phyloP scores from a whole-genome alignment of 2,797 vertebrate species.

The Fistularia commersonii region DNA sequence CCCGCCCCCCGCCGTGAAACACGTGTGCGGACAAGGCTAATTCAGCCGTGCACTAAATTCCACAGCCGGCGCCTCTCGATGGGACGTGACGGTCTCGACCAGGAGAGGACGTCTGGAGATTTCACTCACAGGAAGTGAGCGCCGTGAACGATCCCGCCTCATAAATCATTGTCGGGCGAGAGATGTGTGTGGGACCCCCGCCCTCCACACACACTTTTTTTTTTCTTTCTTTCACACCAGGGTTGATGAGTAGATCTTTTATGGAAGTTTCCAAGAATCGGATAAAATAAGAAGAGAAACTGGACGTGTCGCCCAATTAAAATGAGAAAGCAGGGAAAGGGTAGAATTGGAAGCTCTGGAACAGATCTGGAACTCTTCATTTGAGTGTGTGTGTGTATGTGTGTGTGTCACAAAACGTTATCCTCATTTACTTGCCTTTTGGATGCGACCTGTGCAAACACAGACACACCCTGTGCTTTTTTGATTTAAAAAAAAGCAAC shows the following conservation, averaged over 20 bases:
- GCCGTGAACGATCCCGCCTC: constrained; percentile 77
- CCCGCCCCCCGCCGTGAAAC: constrained; percentile 49
- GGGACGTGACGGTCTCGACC: constrained; percentile 68
- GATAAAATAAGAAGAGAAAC: no score
- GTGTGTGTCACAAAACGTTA: no score
- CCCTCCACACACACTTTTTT: background rate
- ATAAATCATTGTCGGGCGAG: constrained; percentile 76
- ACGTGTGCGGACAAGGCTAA: constrained; percentile 61
- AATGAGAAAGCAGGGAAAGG: no score
- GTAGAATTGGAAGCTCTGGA: no score
- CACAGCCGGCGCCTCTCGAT: constrained; percentile 51
- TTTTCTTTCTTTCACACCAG: constrained; percentile 34
- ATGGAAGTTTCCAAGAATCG: constrained; percentile 7
- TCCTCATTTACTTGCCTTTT: no score
- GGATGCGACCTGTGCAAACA: no score
- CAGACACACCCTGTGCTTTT: no score
- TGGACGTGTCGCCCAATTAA: constrained; percentile 14
- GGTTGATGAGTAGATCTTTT: constrained; percentile 41
- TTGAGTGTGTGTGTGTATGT: no score
- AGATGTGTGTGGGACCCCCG: constrained; percentile 28
- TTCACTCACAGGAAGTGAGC: constrained; percentile 80
- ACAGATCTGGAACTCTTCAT: no score
- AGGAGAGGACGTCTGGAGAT: constrained; percentile 74
- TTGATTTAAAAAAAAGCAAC: no score
- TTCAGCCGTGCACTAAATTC: constrained; percentile 62